These are phyloP conservation scores for Diabrotica virgifera DNA, from an alignment of 1,140 invertebrate species.

Conservation along the genomic window DNA sequence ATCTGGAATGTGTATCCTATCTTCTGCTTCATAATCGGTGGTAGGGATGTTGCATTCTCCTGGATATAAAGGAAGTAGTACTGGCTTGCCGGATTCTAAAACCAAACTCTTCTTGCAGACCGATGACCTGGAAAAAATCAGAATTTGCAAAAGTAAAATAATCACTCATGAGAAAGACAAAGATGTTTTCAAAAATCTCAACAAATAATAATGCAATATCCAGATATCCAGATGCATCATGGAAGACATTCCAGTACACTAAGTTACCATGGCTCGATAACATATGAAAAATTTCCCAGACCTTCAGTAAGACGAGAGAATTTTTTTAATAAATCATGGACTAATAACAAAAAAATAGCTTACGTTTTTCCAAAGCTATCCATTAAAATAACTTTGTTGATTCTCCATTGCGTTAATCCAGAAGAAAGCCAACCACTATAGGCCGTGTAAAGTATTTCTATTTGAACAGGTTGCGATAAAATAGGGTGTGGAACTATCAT, in stretches of 20 bases:
- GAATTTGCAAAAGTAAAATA: neutral
- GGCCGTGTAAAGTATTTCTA: constrained; percentile 79
- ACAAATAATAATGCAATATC: no score
- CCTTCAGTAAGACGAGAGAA: no score
- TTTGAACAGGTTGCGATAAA: constrained; percentile 65
- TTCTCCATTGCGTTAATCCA: constrained; percentile 71
- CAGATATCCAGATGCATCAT: no score
- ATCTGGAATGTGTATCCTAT: constrained; percentile 29
- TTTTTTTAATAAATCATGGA: neutral
- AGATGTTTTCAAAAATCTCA: no score
- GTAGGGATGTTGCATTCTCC: constrained; percentile 69
- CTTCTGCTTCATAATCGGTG: constrained; percentile 26
- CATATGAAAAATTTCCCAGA: no score
- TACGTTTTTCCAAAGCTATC: constrained; percentile 81
- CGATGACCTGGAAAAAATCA: constrained; percentile 68
- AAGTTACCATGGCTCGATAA: no score
- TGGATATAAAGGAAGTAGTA: constrained; percentile 68
- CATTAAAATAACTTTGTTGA: constrained; percentile 80
- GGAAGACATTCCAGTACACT: no score
- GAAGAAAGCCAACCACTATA: constrained; percentile 92
- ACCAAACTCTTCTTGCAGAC: constrained; percentile 73
- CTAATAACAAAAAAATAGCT: constrained; percentile 35
- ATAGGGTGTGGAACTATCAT: constrained; percentile 87
- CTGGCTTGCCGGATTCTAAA: constrained; percentile 69
- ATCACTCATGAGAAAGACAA: no score